Evolutionary conservation across 30 jellyfish, hydroid and myxozoan species (phyloP).

Genomic region (Turritopsis dohrnii): DNA sequence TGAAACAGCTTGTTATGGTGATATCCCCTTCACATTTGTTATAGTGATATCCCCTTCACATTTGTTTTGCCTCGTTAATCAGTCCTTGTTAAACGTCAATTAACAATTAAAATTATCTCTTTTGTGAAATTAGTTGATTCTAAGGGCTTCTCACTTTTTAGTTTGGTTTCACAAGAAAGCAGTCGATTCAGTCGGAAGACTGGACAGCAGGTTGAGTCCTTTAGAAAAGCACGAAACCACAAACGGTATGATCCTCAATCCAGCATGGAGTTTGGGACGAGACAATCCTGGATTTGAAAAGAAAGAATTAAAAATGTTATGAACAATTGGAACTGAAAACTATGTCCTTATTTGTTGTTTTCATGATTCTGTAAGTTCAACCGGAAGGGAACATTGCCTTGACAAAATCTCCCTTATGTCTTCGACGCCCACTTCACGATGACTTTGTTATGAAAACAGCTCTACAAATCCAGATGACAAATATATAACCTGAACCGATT

Average conservation of each 20-base stretch:
- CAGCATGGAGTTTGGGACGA: not conserved
- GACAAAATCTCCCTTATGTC: not conserved
- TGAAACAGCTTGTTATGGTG: no score
- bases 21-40: no score
- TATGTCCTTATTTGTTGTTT: no score
- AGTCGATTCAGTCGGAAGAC: not conserved
- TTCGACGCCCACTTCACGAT: not conserved
- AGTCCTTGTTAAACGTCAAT: no score
- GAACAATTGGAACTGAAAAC: no score
- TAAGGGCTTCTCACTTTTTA: not conserved
- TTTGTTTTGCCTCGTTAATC: no score
- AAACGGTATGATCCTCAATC: not conserved
- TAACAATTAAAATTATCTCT: no score
- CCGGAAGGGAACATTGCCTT: no score
- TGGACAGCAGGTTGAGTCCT: constrained; percentile 11
- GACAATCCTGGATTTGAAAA: not conserved
- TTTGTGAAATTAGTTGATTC: no score
- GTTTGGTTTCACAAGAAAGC: not conserved
- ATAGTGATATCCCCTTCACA: no score
- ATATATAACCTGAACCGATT: not conserved
- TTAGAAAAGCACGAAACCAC: constrained; percentile 1
- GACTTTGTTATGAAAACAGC: not conserved
- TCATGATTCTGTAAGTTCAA: no score
- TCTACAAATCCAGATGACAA: not conserved
- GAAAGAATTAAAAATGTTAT: not conserved